These are phyloP conservation scores for Venustoraphidia nigricollis DNA, from an alignment of 2,888 invertebrate species.

Conservation along the genomic window DNA sequence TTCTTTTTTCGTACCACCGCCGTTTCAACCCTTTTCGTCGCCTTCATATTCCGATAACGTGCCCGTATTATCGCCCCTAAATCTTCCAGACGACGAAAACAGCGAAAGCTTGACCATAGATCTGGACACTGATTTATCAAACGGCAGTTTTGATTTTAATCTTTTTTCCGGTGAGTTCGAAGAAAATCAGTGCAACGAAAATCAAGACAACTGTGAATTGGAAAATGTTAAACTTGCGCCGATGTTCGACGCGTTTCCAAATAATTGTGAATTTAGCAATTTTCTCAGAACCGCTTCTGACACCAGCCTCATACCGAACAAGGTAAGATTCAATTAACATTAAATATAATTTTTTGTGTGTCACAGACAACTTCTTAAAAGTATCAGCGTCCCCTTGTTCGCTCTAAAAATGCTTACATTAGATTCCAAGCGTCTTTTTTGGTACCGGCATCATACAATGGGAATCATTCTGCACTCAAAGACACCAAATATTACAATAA, in stretches of 20 bases:
- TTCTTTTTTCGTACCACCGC: slow-evolving; percentile 18
- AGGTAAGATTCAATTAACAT: too few species aligned
- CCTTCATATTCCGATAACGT: slow-evolving; percentile 2
- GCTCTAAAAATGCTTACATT: too few species aligned
- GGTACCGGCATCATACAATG: too few species aligned
- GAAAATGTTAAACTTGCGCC: slow-evolving; percentile 13
- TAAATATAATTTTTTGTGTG: too few species aligned
- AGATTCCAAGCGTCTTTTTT: too few species aligned
- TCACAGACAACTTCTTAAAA: too few species aligned
- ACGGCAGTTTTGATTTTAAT: slow-evolving; percentile 18
- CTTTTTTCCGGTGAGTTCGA: slow-evolving; percentile 14
- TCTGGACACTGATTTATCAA: slow-evolving; percentile 13
- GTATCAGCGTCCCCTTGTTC: too few species aligned
- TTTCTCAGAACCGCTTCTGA: slow-evolving; percentile 19
- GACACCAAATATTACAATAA: too few species aligned
- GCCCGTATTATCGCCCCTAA: slow-evolving; percentile 4
- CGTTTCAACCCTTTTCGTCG: slow-evolving; percentile 8
- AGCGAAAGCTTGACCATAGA: neutral
- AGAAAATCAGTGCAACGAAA: slow-evolving; percentile 12
- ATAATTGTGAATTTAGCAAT: slow-evolving; percentile 19
- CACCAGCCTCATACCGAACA: too few species aligned
- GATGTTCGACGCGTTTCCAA: slow-evolving; percentile 2
- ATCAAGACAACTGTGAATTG: neutral
- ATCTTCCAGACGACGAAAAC: slow-evolving; percentile 1
- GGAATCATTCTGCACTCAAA: too few species aligned